Evolutionary conservation across 2,888 invertebrate species (phyloP).

Genomic region (Steinernema hermaphroditum): DNA sequence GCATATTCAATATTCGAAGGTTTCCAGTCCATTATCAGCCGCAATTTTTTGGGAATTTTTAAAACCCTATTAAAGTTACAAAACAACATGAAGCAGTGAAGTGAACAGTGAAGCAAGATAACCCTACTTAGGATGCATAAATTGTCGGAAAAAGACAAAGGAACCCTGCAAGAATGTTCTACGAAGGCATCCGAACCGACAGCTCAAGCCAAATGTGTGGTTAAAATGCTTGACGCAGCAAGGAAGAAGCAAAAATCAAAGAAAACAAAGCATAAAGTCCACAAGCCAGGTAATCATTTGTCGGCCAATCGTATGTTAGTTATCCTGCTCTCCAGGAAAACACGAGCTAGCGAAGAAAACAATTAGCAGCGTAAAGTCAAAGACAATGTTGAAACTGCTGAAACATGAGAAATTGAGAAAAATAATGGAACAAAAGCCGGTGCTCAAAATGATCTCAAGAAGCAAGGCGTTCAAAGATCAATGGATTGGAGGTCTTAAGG

Average conservation of each 20-base stretch:
- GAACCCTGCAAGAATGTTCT: not conserved
- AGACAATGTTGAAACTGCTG: not conserved
- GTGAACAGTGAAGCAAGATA: too few species aligned
- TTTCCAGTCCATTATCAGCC: too few species aligned
- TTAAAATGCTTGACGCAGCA: not conserved
- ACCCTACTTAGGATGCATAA: not conserved
- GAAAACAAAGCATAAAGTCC: not conserved
- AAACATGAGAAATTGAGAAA: not conserved
- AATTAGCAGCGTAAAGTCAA: not conserved
- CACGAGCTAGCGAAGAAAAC: too few species aligned
- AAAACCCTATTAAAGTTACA: too few species aligned
- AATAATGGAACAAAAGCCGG: not conserved
- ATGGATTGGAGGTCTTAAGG: conserved; percentile 4
- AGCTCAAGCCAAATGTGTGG: not conserved
- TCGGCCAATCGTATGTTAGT: not conserved
- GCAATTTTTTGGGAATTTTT: too few species aligned
- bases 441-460: not conserved
- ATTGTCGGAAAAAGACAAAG: not conserved
- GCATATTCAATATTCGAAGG: too few species aligned
- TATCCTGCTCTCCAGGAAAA: not conserved
- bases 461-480: not conserved
- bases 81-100: too few species aligned
- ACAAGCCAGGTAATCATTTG: not conserved
- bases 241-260: not conserved
- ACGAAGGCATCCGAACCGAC: not conserved